Percentiles rank a stretch among this genome's conserved stretches.
phyloP scores from a whole-genome alignment of 2,113 vertebrate species.

The Chloroceryle aenea region DNA sequence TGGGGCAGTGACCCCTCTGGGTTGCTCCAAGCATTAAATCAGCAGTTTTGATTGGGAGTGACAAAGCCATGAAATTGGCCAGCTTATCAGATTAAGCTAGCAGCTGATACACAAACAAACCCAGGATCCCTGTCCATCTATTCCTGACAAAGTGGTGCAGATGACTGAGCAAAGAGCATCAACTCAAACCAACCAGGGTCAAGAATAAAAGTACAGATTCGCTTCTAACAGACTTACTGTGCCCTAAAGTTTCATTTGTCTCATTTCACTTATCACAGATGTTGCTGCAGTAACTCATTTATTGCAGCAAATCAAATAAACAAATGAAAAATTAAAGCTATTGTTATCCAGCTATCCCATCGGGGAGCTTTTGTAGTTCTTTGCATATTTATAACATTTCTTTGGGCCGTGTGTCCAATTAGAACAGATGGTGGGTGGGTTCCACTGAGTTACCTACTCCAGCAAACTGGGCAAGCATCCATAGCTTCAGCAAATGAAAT shows the following conservation, averaged over 20 bases:
- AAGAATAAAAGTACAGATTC: neutral
- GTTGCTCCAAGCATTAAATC: neutral
- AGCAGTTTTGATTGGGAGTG: neutral
- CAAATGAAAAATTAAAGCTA: slow-evolving; percentile 80
- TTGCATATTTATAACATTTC: slow-evolving; percentile 50
- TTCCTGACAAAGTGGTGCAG: neutral
- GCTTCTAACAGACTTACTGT: neutral
- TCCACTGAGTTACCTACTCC: slow-evolving; percentile 51
- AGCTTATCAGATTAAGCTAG: neutral
- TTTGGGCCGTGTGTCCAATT: slow-evolving; percentile 45
- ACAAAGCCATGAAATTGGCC: neutral
- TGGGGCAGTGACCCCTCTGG: neutral
- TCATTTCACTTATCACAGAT: slow-evolving; percentile 52
- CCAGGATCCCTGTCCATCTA: neutral
- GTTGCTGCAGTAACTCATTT: slow-evolving; percentile 49
- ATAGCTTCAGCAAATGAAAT: neutral
- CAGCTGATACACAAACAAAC: neutral
- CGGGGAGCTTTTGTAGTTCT: neutral
- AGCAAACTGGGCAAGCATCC: slow-evolving; percentile 46
- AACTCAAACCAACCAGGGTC: neutral
- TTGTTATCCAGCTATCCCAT: slow-evolving; percentile 68
- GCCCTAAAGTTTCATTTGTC: neutral
- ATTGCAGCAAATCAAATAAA: slow-evolving; percentile 75
- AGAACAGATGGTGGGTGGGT: slow-evolving; percentile 74
- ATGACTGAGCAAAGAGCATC: neutral